A percentile compares a stretch with the other conserved stretches of the same genome.
These are phyloP conservation scores for Rhinoraja longicauda DNA, from an alignment of 2,797 vertebrate species.

Conservation along the genomic window DNA sequence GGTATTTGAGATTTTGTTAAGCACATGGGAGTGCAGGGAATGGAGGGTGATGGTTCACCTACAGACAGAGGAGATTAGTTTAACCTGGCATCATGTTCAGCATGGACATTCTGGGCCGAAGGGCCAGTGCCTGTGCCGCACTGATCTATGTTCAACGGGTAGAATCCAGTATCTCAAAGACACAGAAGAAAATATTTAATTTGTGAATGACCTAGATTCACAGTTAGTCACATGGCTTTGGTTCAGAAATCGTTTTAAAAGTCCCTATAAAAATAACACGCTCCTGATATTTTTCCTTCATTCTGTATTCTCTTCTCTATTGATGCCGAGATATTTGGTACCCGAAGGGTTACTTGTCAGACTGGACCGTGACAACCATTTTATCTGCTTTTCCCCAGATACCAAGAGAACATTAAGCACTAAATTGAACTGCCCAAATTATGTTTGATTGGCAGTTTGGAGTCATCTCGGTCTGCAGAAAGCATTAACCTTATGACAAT, in stretches of 20 bases:
- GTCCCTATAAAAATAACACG: neutral
- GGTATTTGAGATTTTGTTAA: too few species aligned
- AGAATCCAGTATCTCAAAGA: neutral
- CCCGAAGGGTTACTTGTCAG: neutral
- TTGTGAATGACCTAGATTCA: neutral
- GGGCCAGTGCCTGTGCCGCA: too few species aligned
- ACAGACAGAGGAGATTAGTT: too few species aligned
- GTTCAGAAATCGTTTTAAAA: neutral
- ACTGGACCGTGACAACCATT: neutral
- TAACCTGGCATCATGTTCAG: too few species aligned
- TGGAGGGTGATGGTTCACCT: too few species aligned
- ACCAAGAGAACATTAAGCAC: slow-evolving; percentile 14
- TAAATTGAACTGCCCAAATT: slow-evolving; percentile 30
- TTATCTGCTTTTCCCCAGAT: slow-evolving; percentile 17
- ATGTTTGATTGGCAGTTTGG: slow-evolving; percentile 9
- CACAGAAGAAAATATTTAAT: neutral
- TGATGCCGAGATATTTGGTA: neutral
- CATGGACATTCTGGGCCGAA: too few species aligned
- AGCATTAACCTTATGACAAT: slow-evolving; percentile 31
- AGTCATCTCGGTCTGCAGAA: slow-evolving; percentile 27
- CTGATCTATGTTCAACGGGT: neutral
- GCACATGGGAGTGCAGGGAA: too few species aligned
- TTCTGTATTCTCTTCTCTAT: neutral
- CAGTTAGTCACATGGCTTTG: neutral
- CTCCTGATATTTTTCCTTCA: neutral